Evolutionary conservation across 2,888 invertebrate species (phyloP).

Genomic region (Stenurella melanura): DNA sequence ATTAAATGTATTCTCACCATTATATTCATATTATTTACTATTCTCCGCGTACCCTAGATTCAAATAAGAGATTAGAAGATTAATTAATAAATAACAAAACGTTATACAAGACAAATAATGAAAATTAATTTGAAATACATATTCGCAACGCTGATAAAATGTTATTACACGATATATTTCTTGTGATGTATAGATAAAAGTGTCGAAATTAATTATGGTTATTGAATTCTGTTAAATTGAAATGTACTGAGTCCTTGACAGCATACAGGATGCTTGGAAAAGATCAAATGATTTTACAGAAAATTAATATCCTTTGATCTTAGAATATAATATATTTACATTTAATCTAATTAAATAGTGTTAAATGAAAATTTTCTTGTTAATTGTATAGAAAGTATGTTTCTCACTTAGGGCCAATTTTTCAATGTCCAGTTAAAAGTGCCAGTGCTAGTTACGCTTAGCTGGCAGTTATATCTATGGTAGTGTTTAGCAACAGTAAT

Average conservation of each 20-base stretch:
- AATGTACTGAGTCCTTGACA: not conserved
- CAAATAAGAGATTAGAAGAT: slow-evolving; percentile 1
- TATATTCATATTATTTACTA: slow-evolving; percentile 21
- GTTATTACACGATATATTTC: not conserved
- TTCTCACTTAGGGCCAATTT: no score
- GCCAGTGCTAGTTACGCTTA: no score
- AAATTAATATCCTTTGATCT: no score
- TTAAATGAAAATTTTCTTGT: no score
- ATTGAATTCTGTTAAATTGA: not conserved
- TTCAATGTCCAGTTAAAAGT: no score
- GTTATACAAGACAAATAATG: not conserved
- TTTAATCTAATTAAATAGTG: no score
- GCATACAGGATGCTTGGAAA: no score
- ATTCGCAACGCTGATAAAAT: not conserved
- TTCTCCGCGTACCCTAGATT: slow-evolving; percentile 8
- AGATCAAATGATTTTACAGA: no score
- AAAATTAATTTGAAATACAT: slow-evolving; percentile 11
- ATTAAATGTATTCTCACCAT: slow-evolving; percentile 19
- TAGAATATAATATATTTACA: no score
- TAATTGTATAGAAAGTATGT: no score
- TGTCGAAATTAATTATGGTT: not conserved
- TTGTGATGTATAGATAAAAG: not conserved
- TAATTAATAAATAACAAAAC: slow-evolving; percentile 11
- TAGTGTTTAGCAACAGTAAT: no score
- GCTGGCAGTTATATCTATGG: no score